Conservation (phyloP, 2,797 vertebrate species). For the Schizopygopsis malacanthus region DNA sequence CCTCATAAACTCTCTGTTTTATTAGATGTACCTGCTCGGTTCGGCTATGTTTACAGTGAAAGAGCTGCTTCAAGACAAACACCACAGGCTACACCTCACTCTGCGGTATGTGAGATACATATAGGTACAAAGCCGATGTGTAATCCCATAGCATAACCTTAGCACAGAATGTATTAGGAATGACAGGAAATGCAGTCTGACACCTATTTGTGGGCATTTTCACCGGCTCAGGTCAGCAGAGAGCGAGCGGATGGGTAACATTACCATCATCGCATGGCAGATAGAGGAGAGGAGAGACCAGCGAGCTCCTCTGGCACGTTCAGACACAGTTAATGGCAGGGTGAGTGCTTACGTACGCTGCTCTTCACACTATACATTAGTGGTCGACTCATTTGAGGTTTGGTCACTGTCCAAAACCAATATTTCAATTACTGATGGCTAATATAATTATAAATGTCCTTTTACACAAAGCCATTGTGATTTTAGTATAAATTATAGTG, state of each 20-base stretch:
- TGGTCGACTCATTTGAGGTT: background rate
- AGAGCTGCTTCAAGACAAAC: constrained; percentile 92
- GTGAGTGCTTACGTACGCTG: constrained; percentile 70
- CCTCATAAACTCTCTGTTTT: constrained; percentile 16
- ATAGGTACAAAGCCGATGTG: background rate
- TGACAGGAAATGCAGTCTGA: background rate
- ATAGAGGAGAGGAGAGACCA: constrained; percentile 94
- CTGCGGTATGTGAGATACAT: constrained; percentile 81
- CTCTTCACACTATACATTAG: constrained; percentile 2
- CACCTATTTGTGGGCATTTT: constrained; percentile 26
- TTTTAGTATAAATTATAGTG: background rate
- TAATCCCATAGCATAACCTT: background rate
- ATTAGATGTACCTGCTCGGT: constrained; percentile 97
- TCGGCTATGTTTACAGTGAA: constrained; percentile 93
- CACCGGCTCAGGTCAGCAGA: constrained; percentile 88
- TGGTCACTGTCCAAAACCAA: background rate
- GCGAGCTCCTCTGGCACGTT: constrained; percentile 85
- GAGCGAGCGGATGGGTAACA: constrained; percentile 91
- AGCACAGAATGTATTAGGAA: background rate
- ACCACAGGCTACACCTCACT: constrained; percentile 91
- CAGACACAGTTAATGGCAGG: constrained; percentile 92
- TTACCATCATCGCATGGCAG: constrained; percentile 97
- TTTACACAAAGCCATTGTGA: background rate
- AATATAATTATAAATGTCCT: background rate
- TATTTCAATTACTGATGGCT: background rate